Evolutionary conservation across 2,888 invertebrate genomes (phyloP).

Genomic region (Phoenoteleia sp.): DNA sequence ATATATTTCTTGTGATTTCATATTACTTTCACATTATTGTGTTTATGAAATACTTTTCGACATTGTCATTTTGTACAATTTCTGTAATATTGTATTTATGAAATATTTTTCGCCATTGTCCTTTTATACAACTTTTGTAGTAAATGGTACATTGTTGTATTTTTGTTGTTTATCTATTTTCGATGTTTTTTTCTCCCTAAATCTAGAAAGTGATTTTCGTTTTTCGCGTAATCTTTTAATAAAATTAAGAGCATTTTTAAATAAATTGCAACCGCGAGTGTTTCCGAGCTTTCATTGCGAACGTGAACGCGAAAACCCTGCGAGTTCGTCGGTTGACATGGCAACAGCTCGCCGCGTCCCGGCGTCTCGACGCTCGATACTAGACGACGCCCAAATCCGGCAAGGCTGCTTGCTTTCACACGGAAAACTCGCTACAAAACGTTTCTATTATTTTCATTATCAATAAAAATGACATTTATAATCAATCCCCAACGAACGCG

Average conservation of each 20-base stretch:
- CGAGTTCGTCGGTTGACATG: constrained; percentile 86
- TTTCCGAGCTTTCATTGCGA: constrained; percentile 45
- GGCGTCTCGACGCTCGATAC: constrained; percentile 86
- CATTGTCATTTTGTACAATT: too few relatives aligned
- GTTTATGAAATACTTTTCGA: too few relatives aligned
- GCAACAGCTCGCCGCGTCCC: constrained; percentile 85
- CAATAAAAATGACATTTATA: not conserved
- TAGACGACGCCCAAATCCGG: constrained; percentile 85
- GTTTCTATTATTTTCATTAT: constrained; percentile 18
- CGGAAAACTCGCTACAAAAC: constrained; percentile 41
- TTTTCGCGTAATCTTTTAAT: not conserved
- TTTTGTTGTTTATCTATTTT: too few relatives aligned
- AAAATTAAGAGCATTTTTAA: constrained; percentile 11
- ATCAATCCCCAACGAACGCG: not conserved
- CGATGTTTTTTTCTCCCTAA: too few relatives aligned
- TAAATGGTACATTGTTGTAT: too few relatives aligned
- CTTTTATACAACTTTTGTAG: too few relatives aligned
- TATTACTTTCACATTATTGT: too few relatives aligned
- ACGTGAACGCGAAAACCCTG: constrained; percentile 72
- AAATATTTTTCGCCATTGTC: too few relatives aligned
- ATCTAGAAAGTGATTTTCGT: too few relatives aligned
- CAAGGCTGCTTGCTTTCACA: constrained; percentile 73
- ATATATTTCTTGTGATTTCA: too few relatives aligned
- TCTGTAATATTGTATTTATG: too few relatives aligned
- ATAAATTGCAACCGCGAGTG: constrained; percentile 33